Evolutionary conservation across 2,888 invertebrate genomes (phyloP).

Genomic region (Bimastos eiseni): DNA sequence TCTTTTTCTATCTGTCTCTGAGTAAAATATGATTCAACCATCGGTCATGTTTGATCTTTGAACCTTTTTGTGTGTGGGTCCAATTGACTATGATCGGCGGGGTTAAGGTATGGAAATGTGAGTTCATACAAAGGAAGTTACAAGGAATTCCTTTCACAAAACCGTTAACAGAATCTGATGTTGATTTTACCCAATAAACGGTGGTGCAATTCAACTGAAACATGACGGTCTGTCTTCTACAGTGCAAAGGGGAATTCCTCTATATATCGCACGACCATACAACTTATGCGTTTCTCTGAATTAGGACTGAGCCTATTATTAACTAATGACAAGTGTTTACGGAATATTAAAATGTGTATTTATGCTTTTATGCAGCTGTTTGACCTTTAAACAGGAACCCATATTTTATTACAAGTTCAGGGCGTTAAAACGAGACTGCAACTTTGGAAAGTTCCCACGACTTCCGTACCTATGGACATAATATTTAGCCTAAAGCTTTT

Average conservation of each 20-base stretch:
- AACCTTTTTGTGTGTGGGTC: neutral
- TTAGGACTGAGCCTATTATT: neutral
- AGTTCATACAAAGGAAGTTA: no score
- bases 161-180: no score
- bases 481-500: no score
- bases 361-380: no score
- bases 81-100: neutral
- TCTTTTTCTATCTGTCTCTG: no score
- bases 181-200: neutral
- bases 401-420: neutral
- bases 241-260: neutral
- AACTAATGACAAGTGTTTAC: neutral
- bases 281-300: neutral
- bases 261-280: neutral
- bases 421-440: neutral
- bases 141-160: no score
- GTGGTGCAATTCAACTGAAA: neutral
- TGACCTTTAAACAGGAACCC: no score
- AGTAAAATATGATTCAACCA: no score
- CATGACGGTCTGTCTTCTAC: neutral
- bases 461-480: neutral
- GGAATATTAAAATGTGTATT: no score
- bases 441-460: neutral
- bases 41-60: no score
- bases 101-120: no score